phyloP scores from a whole-genome alignment of 2,797 vertebrate genomes.

The Sciaenops ocellatus region DNA sequence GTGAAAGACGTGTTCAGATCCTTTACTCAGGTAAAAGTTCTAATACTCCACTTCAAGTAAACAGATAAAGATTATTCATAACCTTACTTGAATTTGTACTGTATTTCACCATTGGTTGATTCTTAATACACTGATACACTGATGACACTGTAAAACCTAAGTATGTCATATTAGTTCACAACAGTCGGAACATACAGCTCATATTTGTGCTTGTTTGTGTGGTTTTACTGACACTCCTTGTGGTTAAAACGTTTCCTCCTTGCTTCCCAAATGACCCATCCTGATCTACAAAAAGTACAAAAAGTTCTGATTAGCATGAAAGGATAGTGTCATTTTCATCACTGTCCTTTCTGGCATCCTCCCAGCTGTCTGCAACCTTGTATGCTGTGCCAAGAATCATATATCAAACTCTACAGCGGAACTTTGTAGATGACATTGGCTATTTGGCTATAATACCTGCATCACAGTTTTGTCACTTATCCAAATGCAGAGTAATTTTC shows the following conservation, averaged over 20 bases:
- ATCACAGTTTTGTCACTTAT: constrained; percentile 52
- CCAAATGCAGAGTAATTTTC: constrained; percentile 49
- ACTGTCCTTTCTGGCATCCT: constrained; percentile 30
- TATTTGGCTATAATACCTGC: constrained; percentile 38
- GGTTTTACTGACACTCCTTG: not conserved
- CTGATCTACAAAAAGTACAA: not conserved
- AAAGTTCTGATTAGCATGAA: constrained; percentile 48
- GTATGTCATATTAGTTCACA: not conserved
- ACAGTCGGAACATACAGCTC: not conserved
- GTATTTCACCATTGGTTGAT: too few relatives aligned
- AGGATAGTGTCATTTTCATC: constrained; percentile 46
- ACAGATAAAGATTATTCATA: too few relatives aligned
- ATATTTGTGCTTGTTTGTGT: not conserved
- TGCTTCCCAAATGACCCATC: not conserved
- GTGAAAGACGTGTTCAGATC: too few relatives aligned
- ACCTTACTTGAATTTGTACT: too few relatives aligned
- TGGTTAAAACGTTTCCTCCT: not conserved
- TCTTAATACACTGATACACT: too few relatives aligned
- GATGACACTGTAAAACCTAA: not conserved
- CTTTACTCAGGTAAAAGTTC: too few relatives aligned
- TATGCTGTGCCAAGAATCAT: constrained; percentile 51
- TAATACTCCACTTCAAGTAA: too few relatives aligned
- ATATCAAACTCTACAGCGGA: constrained; percentile 38
- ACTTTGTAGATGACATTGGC: constrained; percentile 53
- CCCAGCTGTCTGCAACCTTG: constrained; percentile 54